Evolutionary conservation across 2,888 invertebrate genomes (phyloP), one percentile per base, ranked within the genome.

Genomic region (Acleris laterana): DNA sequence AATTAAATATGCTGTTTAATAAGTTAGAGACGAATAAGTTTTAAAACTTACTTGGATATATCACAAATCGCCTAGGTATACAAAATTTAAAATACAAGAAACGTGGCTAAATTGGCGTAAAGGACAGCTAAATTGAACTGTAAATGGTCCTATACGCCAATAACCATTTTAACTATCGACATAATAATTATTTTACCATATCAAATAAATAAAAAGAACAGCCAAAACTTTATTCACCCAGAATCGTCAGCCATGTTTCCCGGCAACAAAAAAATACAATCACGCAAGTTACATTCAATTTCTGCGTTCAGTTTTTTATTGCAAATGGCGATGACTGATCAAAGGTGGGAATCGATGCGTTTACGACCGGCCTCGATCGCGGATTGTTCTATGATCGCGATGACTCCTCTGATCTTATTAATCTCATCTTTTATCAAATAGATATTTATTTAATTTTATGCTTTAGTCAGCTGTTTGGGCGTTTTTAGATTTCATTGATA

Each of bases 251-350:
- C 53, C 42, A 56, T 60, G 48, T 65, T 62, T 20, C 19, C 53
- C 46, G 20, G 55, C 64, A 20, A 28, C 49, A 28, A 17, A 28
- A 56, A 65, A 64, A 65, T 46, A 3, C 20, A 7, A n/a, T 9
- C 38, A 48, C 63, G 51, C 25, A 20, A n/a, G 17, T 66, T 66
- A 69, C 72, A 74, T 74, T 75, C 76, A 72, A 72, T 72, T 20
- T 77, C 71, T 63, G 61, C 70, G 64, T 75, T 76, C 68, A 70
- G 77, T 68, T 69, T 62, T 78, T 82, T 76, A 81, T 80, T 74
- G 77, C 73, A 75, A 72, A 68, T 72, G 20, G 70, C 71, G 77
- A 69, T 74, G 74, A 64, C 64, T 74, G 85, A 87, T 86, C 85
- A 85, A 87, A 86, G 83, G 72, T 38, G 38, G 62, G 63, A 66